Evolutionary conservation across 2,797 vertebrate species (phyloP).

Genomic region (Phylloscopus collybita): DNA sequence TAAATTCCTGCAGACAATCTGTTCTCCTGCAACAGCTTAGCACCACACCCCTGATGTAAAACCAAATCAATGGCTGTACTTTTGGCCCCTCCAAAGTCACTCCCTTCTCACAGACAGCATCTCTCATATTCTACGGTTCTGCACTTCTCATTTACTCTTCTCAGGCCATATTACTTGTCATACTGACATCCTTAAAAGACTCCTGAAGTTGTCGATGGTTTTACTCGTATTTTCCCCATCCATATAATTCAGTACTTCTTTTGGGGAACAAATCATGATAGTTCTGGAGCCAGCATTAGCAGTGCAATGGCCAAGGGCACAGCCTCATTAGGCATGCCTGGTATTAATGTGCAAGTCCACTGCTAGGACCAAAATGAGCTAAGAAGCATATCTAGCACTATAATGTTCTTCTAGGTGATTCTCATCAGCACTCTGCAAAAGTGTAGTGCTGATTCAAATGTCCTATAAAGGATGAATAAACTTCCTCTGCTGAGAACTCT

Average conservation of each 20-base stretch:
- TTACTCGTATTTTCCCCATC: not conserved
- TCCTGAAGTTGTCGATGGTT: not conserved
- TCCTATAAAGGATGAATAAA: not conserved
- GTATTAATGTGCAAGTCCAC: not conserved
- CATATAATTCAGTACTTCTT: not conserved
- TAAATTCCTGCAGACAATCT: not conserved
- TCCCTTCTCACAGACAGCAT: not conserved
- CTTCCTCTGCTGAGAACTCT: conserved; percentile 1
- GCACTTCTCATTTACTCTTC: not conserved
- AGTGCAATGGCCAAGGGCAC: not conserved
- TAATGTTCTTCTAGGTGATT: not conserved
- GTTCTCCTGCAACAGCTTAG: not conserved
- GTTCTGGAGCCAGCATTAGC: not conserved
- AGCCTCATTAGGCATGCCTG: not conserved
- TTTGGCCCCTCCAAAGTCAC: not conserved
- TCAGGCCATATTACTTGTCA: not conserved
- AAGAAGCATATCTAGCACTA: not conserved
- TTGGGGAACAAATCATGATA: not conserved
- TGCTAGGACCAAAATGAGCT: not conserved
- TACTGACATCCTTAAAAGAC: not conserved
- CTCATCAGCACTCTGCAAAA: not conserved
- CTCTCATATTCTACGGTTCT: not conserved
- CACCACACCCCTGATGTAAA: not conserved
- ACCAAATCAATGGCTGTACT: not conserved
- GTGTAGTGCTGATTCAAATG: not conserved